Conservation (phyloP, 2,113 vertebrate species). For the Potamarius usumacintae region DNA sequence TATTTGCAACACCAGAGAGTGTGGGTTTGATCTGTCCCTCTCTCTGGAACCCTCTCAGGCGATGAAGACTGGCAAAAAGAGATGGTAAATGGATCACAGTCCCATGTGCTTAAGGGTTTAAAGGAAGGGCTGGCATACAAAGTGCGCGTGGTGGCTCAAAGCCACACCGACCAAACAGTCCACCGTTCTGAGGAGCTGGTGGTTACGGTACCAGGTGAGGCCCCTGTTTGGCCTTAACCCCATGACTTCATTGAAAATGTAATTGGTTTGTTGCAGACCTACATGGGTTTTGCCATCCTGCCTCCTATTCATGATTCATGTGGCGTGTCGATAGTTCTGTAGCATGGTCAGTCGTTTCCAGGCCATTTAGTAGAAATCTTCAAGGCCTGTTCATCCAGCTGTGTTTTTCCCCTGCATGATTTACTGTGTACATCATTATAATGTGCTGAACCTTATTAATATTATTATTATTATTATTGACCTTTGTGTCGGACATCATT, state of each 20-base stretch:
- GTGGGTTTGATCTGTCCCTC: conserved; percentile 55
- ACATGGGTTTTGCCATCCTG: conserved; percentile 18
- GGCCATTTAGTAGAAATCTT: conserved; percentile 17
- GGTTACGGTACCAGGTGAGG: conserved; percentile 95
- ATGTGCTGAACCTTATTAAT: too few species aligned
- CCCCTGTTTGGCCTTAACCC: conserved; percentile 54
- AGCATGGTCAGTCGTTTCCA: conserved; percentile 38
- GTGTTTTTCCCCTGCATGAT: conserved; percentile 23
- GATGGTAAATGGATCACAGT: conserved; percentile 89
- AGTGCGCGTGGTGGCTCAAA: conserved; percentile 88
- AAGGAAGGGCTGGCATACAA: conserved; percentile 90
- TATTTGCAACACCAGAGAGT: neutral
- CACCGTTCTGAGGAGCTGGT: conserved; percentile 84
- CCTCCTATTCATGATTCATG: neutral
- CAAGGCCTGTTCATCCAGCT: neutral
- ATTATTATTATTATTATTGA: neutral
- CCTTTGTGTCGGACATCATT: neutral
- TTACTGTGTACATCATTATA: neutral
- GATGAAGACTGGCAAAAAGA: conserved; percentile 92
- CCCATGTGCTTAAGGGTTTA: conserved; percentile 88
- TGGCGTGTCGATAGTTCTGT: neutral
- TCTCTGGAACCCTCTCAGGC: conserved; percentile 80
- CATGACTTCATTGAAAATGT: conserved; percentile 37
- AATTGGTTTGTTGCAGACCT: conserved; percentile 2
- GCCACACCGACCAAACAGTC: conserved; percentile 78